phyloP scores from a whole-genome alignment of 2,888 invertebrate species.

The Aspidiotus rigidus region DNA sequence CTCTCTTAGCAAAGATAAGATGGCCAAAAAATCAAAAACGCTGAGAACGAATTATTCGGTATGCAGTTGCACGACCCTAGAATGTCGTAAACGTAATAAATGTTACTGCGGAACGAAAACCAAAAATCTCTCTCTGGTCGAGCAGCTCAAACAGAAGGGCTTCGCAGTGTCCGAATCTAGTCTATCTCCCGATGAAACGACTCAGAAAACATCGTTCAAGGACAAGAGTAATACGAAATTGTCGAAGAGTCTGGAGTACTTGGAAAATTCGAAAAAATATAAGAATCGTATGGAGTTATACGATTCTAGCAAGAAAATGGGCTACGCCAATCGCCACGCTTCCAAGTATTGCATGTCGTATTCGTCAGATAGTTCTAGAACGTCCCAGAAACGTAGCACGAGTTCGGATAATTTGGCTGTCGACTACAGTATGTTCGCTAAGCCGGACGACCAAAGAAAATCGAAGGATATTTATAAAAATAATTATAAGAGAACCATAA shows the following conservation, averaged over 20 bases:
- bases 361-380: slow-evolving; percentile 23
- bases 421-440: slow-evolving; percentile 33
- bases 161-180: slow-evolving; percentile 44
- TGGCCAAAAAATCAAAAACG: neutral
- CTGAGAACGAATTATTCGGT: slow-evolving; percentile 27
- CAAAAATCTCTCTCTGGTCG: slow-evolving; percentile 42
- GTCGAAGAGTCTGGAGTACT: slow-evolving; percentile 43
- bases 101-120: slow-evolving; percentile 57
- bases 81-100: slow-evolving; percentile 76
- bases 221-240: slow-evolving; percentile 39
- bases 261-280: slow-evolving; percentile 40
- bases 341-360: slow-evolving; percentile 13
- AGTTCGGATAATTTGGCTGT: slow-evolving; percentile 58
- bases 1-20: slow-evolving; percentile 31
- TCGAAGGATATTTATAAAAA: neutral
- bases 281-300: slow-evolving; percentile 36
- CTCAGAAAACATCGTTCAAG: slow-evolving; percentile 40
- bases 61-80: slow-evolving; percentile 76
- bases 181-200: slow-evolving; percentile 39
- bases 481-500: neutral
- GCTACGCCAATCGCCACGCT: slow-evolving; percentile 4
- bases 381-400: slow-evolving; percentile 40
- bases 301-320: slow-evolving; percentile 19
- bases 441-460: slow-evolving; percentile 8
- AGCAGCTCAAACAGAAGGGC: slow-evolving; percentile 48